phyloP scores from a whole-genome alignment of 2,113 vertebrate genomes.

The Peromyscus californicus region DNA sequence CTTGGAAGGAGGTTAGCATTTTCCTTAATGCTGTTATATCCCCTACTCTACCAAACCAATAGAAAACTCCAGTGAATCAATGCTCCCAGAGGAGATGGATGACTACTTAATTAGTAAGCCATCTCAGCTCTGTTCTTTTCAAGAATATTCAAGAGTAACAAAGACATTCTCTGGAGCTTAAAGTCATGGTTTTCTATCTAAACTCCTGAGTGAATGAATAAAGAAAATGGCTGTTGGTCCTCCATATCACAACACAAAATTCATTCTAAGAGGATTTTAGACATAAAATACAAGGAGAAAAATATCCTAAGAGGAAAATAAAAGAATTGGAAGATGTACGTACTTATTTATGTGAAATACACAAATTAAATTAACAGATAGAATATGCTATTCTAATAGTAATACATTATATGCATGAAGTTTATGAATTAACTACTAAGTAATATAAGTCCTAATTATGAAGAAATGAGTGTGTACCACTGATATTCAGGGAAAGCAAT shows the following conservation, averaged over 20 bases:
- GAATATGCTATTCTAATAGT: background rate
- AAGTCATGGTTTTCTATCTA: background rate
- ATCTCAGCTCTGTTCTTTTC: background rate
- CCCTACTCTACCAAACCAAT: background rate
- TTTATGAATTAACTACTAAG: background rate
- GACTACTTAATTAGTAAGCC: background rate
- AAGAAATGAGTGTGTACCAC: background rate
- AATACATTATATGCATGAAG: background rate
- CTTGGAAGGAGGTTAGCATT: background rate
- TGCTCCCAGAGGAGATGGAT: background rate
- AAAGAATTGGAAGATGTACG: background rate
- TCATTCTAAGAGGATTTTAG: background rate
- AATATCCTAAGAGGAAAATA: background rate
- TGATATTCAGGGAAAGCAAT: background rate
- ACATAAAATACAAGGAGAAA: background rate
- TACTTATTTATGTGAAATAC: background rate
- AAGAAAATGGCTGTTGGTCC: background rate
- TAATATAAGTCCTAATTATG: background rate
- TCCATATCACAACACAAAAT: background rate
- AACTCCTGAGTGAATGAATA: background rate
- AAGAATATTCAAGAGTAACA: background rate
- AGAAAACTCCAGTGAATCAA: background rate
- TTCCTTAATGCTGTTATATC: background rate
- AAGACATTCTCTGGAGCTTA: background rate
- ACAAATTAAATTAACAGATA: background rate